A percentile compares a stretch with the other conserved stretches of the same genome.
phyloP scores from a whole-genome alignment of 92 coral and sea anemone species.

The Pocillopora meandrina region DNA sequence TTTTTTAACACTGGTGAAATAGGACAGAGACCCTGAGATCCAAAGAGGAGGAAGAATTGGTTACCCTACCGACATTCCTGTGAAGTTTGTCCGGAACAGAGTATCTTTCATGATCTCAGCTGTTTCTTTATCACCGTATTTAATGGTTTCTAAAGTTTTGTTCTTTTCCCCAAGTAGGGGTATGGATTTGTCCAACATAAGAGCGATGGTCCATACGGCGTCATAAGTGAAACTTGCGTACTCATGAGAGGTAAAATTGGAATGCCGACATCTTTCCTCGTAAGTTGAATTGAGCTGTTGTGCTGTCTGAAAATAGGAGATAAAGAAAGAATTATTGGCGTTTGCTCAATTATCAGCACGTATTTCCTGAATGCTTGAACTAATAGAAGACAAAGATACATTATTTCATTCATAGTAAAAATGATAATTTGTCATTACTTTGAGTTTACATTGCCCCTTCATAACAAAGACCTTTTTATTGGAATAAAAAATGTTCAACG shows the following conservation, averaged over 20 bases:
- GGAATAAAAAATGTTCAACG: no score
- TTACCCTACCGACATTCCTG: slow-evolving; percentile 83
- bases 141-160: slow-evolving; percentile 61
- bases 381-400: no score
- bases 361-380: no score
- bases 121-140: slow-evolving; percentile 39
- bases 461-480: no score
- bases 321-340: background rate
- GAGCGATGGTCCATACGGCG: slow-evolving; percentile 78
- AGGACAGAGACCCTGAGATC: no score
- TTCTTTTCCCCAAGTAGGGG: slow-evolving; percentile 59
- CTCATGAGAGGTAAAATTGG: slow-evolving; percentile 49
- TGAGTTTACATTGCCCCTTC: no score
- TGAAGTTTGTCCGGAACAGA: slow-evolving; percentile 59
- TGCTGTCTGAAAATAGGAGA: slow-evolving; percentile 56
- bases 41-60: no score
- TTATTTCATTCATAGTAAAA: no score
- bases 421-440: no score
- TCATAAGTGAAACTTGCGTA: slow-evolving; percentile 84
- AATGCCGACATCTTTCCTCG: slow-evolving; percentile 9
- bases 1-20: no score
- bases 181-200: slow-evolving; percentile 72
- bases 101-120: slow-evolving; percentile 42
- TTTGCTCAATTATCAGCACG: background rate
- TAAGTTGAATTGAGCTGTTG: slow-evolving; percentile 53